phyloP scores from a whole-genome alignment of 2,888 invertebrate genomes.

The Philonicus albiceps region DNA sequence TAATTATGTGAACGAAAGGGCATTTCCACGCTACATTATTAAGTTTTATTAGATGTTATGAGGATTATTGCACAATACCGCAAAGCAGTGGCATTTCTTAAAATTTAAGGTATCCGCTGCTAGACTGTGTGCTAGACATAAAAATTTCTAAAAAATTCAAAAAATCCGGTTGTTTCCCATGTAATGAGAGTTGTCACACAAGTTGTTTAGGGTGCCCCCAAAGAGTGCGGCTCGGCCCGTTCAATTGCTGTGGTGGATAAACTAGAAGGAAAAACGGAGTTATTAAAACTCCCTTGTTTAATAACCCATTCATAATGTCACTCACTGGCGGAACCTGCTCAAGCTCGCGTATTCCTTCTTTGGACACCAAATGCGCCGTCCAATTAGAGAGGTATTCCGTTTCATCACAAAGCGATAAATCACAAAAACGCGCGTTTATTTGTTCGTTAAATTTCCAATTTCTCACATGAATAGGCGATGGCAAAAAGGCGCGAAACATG shows the following conservation, averaged over 20 bases:
- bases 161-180: constrained; percentile 18
- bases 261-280: background rate
- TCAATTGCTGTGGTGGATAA: background rate
- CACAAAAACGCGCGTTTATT: constrained; percentile 12
- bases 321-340: background rate
- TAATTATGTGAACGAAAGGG: background rate
- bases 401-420: constrained; percentile 28
- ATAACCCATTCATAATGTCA: constrained; percentile 13
- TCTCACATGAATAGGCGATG: background rate
- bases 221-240: background rate
- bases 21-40: background rate
- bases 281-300: background rate
- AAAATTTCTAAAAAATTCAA: background rate
- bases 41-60: background rate
- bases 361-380: background rate
- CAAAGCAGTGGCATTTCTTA: background rate
- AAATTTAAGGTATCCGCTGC: background rate
- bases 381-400: constrained; percentile 10
- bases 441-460: constrained; percentile 33
- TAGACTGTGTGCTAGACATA: background rate
- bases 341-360: background rate
- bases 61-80: background rate
- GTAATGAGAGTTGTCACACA: background rate
- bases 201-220: background rate
- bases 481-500: background rate